phyloP scores from a whole-genome alignment of 2,797 vertebrate species.

The Bufotes viridis region DNA sequence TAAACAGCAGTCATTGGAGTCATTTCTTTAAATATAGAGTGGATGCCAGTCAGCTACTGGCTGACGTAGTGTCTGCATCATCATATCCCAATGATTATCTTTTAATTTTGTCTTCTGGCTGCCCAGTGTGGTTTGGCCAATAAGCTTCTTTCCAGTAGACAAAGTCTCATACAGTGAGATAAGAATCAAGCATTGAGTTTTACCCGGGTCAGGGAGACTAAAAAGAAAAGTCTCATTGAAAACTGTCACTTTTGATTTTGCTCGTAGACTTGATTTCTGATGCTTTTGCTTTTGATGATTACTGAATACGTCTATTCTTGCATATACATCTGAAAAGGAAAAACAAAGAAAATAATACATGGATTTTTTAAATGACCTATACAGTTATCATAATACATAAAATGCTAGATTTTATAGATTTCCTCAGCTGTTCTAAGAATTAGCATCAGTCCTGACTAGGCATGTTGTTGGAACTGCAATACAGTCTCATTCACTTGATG shows the following conservation, averaged over 20 bases:
- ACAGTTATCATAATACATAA: not conserved
- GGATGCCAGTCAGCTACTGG: slow-evolving; percentile 76
- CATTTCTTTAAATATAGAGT: slow-evolving; percentile 67
- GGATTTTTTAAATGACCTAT: not conserved
- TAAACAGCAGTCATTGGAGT: not conserved
- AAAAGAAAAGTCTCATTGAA: slow-evolving; percentile 82
- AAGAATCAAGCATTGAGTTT: slow-evolving; percentile 72
- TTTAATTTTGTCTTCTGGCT: slow-evolving; percentile 68
- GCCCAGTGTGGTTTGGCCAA: slow-evolving; percentile 74
- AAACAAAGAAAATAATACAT: not conserved
- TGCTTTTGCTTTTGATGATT: slow-evolving; percentile 76
- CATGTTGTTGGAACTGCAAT: too few species aligned
- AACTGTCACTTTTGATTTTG: slow-evolving; percentile 69
- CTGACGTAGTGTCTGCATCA: slow-evolving; percentile 79
- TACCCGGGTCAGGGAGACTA: slow-evolving; percentile 70
- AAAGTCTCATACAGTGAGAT: slow-evolving; percentile 74
- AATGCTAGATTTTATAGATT: too few species aligned
- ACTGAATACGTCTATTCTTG: slow-evolving; percentile 75
- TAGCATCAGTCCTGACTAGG: too few species aligned
- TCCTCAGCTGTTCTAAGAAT: too few species aligned
- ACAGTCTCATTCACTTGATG: too few species aligned
- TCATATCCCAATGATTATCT: slow-evolving; percentile 77
- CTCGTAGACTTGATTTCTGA: slow-evolving; percentile 74
- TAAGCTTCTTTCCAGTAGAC: slow-evolving; percentile 70
- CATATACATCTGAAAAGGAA: slow-evolving; percentile 71